Percentiles rank a stretch among this genome's conserved stretches.
These are phyloP conservation scores for Stenichneumon culpator DNA, from an alignment of 2,888 invertebrate species.

Conservation along the genomic window DNA sequence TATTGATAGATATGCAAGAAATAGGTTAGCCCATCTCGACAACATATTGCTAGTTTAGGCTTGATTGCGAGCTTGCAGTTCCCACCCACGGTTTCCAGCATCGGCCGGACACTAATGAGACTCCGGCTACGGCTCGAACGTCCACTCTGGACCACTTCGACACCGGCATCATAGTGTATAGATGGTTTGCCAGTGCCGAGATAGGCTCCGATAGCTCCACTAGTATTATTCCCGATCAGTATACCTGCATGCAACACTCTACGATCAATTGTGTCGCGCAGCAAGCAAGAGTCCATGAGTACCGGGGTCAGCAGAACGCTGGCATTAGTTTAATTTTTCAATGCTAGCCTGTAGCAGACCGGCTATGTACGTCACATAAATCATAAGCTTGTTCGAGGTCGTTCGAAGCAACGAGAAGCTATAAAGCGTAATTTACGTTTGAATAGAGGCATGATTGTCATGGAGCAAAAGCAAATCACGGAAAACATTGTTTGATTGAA, in stretches of 20 bases:
- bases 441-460: constrained; percentile 52
- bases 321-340: constrained; percentile 60
- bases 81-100: constrained; percentile 25
- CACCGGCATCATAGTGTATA: constrained; percentile 28
- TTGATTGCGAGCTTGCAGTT: constrained; percentile 54
- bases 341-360: constrained; percentile 35
- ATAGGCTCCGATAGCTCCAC: constrained; percentile 46
- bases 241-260: constrained; percentile 15
- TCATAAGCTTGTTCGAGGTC: constrained; percentile 37
- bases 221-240: constrained; percentile 51
- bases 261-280: constrained; percentile 46
- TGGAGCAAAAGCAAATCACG: neutral
- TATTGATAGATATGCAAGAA: constrained; percentile 42
- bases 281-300: constrained; percentile 46
- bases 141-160: constrained; percentile 22
- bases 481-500: neutral
- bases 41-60: constrained; percentile 60
- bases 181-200: constrained; percentile 15
- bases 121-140: constrained; percentile 29
- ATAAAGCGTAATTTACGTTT: constrained; percentile 37
- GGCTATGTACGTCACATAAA: constrained; percentile 18
- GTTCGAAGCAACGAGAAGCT: neutral
- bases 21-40: constrained; percentile 31
- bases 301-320: constrained; percentile 13
- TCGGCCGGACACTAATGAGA: constrained; percentile 36